phyloP scores from a whole-genome alignment of 1,140 invertebrate genomes.

The Pygmarrhopalites habei region DNA sequence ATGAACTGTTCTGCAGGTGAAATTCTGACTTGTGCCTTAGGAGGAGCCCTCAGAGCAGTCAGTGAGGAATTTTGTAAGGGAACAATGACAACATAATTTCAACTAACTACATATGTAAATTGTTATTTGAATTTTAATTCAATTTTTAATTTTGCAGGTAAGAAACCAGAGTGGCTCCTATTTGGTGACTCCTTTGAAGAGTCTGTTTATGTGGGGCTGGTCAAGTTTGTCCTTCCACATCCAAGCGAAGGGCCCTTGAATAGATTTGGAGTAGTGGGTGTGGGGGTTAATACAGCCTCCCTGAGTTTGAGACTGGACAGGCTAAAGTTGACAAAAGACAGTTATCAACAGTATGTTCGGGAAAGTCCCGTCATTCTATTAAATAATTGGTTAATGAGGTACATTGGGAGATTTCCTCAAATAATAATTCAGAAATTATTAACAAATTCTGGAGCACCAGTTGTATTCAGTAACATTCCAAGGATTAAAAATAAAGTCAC shows the following conservation, averaged over 20 bases:
- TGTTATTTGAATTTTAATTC: too few species aligned
- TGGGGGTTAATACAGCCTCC: constrained; percentile 2
- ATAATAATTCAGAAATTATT: constrained; percentile 18
- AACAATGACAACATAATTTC: too few species aligned
- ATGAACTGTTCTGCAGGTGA: constrained; percentile 15
- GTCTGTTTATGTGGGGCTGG: constrained; percentile 19
- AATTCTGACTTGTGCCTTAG: constrained; percentile 22
- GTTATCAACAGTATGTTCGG: background rate
- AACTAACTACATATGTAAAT: too few species aligned
- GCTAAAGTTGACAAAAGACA: constrained; percentile 9
- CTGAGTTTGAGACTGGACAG: constrained; percentile 1
- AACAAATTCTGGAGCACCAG: constrained; percentile 8
- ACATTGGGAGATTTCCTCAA: constrained; percentile 33
- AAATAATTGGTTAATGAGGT: constrained; percentile 22
- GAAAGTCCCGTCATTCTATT: constrained; percentile 14
- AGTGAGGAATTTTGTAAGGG: too few species aligned
- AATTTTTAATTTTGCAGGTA: too few species aligned
- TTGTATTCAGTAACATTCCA: constrained; percentile 27
- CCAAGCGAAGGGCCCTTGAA: constrained; percentile 21
- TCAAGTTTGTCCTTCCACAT: constrained; percentile 29
- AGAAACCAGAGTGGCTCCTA: constrained; percentile 1
- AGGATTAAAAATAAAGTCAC: constrained; percentile 11
- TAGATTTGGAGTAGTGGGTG: constrained; percentile 30
- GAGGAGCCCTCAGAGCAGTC: constrained; percentile 19
- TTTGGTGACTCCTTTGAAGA: background rate